Evolutionary conservation across 2,797 vertebrate genomes (phyloP), one percentile per base, ranked within the genome.

Genomic region (Dendrocincla fuliginosa): DNA sequence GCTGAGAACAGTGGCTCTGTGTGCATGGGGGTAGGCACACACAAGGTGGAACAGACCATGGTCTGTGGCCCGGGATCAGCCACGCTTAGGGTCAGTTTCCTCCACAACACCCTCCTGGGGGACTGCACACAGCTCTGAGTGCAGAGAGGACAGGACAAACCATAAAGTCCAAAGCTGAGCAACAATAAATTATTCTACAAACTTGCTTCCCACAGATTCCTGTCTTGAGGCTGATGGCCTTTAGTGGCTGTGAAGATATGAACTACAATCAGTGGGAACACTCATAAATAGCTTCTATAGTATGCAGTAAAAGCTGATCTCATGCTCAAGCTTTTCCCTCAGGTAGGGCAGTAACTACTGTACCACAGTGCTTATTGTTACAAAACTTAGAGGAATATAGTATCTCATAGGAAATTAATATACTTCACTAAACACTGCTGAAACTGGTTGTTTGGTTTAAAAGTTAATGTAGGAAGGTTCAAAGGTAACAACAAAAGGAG

Each of bases 1-100:
- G 37, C 22, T 33, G 33, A 77, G 46, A 33, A 81, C 56, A 59
- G 53, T 9, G 33, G 15, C 49, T 90, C 69, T 49, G 60, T 20
- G n/a, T 7, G 6, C 1, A 1, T 0, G 6, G 2, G 4, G 18
- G 15, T 46, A 25, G 0, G 0, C 39, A 19, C 55, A 65, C 35
- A 32, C 0, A 0, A 42, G 32, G n/a, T 25, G 33, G 39, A 79
- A 76, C 42, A 55, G 78, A 44, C 19, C 42, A 33, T 0, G 0
- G 42, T 46, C n/a, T 32, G 27, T 52, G 71, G 14, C 44, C 35
- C 1, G 0, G 16, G 17, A 42, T 73, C 23, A 87, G 69, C 24
- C n/a, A 42, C 2, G 2, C 16, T 82, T 55, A 9, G 15, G 35
- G 39, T 64, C 60, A 19, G 41, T 64, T 87, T 85, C n/a, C 50